Conservation (phyloP, 2,888 invertebrate genomes). For the Callyntrura guangdongensis region DNA sequence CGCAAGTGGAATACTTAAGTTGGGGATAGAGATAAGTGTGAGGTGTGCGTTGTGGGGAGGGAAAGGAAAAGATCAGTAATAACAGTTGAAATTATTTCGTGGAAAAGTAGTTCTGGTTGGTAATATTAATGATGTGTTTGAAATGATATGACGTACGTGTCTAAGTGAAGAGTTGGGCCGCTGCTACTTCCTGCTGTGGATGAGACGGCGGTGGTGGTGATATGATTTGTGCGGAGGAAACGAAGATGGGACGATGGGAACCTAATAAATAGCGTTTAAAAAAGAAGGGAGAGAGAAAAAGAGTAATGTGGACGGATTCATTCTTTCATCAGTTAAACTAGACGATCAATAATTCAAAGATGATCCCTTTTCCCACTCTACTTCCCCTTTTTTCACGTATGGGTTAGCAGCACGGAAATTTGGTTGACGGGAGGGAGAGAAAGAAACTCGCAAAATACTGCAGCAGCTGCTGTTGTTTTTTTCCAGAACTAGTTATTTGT, state of each 20-base stretch:
- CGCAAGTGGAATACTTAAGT: not conserved
- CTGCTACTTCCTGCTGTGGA: not conserved
- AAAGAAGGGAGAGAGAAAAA: not conserved
- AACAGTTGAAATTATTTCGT: not conserved
- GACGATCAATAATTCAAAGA: too few species aligned
- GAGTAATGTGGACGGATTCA: not conserved
- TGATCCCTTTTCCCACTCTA: too few species aligned
- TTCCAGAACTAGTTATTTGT: constrained; percentile 21
- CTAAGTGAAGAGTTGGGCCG: not conserved
- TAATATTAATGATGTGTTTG: constrained; percentile 25
- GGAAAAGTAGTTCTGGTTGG: not conserved
- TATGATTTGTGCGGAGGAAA: not conserved
- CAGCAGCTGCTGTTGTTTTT: too few species aligned
- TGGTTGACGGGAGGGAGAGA: not conserved
- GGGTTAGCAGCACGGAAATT: not conserved
- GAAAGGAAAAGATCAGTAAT: constrained; percentile 14
- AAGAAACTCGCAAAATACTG: constrained; percentile 14
- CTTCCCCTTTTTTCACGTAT: too few species aligned
- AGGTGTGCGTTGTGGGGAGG: not conserved
- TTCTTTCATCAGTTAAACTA: too few species aligned
- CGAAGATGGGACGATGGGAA: not conserved
- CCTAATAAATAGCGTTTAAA: not conserved
- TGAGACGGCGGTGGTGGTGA: not conserved
- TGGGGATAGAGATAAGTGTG: not conserved
- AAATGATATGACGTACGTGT: constrained; percentile 27